phyloP scores from a whole-genome alignment of 2,797 vertebrate genomes.

The Novumbra hubbsi region DNA sequence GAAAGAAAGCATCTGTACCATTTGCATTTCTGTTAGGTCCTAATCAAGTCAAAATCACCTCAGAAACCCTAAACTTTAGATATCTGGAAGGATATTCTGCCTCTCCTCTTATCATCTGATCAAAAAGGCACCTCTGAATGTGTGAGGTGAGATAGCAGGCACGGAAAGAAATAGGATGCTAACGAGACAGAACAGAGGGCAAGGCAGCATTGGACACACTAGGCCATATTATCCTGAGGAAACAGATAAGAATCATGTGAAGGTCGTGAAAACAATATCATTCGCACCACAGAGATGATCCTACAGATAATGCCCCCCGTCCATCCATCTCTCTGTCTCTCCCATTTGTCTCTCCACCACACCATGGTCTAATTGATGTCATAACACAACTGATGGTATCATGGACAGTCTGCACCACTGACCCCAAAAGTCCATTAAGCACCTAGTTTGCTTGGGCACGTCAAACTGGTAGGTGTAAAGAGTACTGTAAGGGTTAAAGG shows the following conservation, averaged over 20 bases:
- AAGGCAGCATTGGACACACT: neutral
- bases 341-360: slow-evolving; percentile 25
- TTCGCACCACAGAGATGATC: slow-evolving; percentile 68
- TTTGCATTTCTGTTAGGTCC: neutral
- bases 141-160: slow-evolving; percentile 7
- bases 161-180: slow-evolving; percentile 20
- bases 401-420: neutral
- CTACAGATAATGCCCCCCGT: slow-evolving; percentile 60
- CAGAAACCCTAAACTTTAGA: neutral
- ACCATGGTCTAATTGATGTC: neutral
- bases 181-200: neutral
- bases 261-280: slow-evolving; percentile 73
- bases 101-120: neutral
- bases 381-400: slow-evolving; percentile 15
- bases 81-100: neutral
- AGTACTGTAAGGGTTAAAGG: too few species aligned
- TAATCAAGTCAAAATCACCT: neutral
- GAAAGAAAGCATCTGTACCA: neutral
- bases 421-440: slow-evolving; percentile 17
- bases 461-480: neutral
- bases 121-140: slow-evolving; percentile 17
- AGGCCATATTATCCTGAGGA: neutral
- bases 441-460: slow-evolving; percentile 1
- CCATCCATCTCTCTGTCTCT: slow-evolving; percentile 52
- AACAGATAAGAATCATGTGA: slow-evolving; percentile 68